Evolutionary conservation across 1,140 invertebrate genomes (phyloP).

Genomic region (Drosophila dunni): DNA sequence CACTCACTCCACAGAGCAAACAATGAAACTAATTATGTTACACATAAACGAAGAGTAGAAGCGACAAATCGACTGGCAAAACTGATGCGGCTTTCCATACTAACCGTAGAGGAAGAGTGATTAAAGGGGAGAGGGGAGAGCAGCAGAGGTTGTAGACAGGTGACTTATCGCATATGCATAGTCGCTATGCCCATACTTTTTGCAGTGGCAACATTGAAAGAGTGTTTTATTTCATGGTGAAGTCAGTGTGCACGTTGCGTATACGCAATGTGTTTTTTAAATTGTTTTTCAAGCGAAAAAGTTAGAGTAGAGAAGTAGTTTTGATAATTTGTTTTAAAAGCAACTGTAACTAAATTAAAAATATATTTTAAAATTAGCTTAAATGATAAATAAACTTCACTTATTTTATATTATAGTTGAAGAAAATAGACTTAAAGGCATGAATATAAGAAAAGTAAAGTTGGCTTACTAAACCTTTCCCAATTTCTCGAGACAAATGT

Average conservation of each 20-base stretch:
- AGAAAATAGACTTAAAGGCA: too few species aligned
- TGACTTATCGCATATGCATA: slow-evolving; percentile 2
- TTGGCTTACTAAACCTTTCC: too few species aligned
- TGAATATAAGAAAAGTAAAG: not conserved
- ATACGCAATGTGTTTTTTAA: slow-evolving; percentile 40
- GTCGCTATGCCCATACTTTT: not conserved
- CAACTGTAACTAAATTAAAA: too few species aligned
- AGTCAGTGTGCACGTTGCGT: slow-evolving; percentile 48
- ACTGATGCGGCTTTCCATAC: slow-evolving; percentile 39
- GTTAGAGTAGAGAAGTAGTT: not conserved
- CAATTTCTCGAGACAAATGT: not conserved
- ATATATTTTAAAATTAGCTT: too few species aligned
- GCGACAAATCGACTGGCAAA: slow-evolving; percentile 42
- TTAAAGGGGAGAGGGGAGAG: not conserved
- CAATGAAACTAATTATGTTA: slow-evolving; percentile 67
- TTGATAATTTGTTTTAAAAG: not conserved
- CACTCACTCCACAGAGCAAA: slow-evolving; percentile 37
- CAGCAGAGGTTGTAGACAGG: not conserved
- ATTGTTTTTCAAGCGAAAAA: not conserved
- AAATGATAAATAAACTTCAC: too few species aligned
- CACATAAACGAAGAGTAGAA: slow-evolving; percentile 42
- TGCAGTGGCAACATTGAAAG: not conserved
- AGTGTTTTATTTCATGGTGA: slow-evolving; percentile 1
- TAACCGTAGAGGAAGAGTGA: not conserved
- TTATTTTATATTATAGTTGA: too few species aligned